These are phyloP conservation scores for Masticophis lateralis DNA, from an alignment of 2,797 vertebrate species.

Conservation along the genomic window DNA sequence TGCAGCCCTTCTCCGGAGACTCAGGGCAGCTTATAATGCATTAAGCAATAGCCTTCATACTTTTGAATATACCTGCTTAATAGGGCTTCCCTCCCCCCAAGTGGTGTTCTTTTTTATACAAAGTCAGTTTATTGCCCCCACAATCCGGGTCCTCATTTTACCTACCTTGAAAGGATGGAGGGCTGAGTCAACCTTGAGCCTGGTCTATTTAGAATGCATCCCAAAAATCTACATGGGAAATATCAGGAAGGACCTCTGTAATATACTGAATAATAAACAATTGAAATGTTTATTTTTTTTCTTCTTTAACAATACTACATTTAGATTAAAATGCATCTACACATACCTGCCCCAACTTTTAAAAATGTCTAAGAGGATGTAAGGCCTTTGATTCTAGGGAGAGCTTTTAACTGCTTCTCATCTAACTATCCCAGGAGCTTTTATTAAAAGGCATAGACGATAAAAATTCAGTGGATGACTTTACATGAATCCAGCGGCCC, in stretches of 20 bases:
- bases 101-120: too few species aligned
- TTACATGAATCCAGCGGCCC: background rate
- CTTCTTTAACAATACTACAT: rapidly evolving
- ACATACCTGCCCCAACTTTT: background rate
- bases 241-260: background rate
- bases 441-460: background rate
- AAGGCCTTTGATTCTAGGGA: background rate
- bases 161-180: too few species aligned
- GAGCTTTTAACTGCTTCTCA: background rate
- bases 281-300: background rate
- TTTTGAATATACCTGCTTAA: too few species aligned
- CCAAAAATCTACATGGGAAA: background rate
- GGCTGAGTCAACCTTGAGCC: too few species aligned
- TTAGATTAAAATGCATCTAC: background rate
- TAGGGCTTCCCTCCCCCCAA: too few species aligned
- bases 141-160: too few species aligned
- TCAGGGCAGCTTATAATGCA: too few species aligned
- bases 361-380: conserved; percentile 2
- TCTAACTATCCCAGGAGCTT: conserved; percentile 8
- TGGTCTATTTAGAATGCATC: background rate
- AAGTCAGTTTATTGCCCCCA: too few species aligned
- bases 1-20: too few species aligned
- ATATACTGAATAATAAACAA: background rate
- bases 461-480: background rate
- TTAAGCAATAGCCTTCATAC: too few species aligned